Evolutionary conservation across 2,888 invertebrate species (phyloP), one percentile per base, ranked within the genome.

Genomic region (Ormyrus rosae): DNA sequence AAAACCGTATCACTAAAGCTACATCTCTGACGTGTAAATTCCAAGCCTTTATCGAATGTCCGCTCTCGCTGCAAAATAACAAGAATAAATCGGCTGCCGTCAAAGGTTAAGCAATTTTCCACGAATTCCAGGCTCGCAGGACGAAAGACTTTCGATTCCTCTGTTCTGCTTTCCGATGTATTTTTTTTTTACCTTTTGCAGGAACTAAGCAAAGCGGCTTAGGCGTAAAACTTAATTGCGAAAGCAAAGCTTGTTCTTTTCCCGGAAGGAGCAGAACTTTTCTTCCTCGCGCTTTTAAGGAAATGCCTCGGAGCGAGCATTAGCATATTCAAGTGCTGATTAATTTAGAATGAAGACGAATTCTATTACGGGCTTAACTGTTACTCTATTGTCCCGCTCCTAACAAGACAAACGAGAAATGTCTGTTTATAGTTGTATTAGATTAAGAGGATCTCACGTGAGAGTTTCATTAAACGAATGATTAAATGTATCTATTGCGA

Each of bases 301-400:
- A 77, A 73, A 78, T 71, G 68, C 70, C n/a, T 53, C 10, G 10
- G 34, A 53, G 60, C 65, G 13, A 46, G 53, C 48, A 81, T 81
- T 81, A 81, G 81, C 81, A 81, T 78, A 81, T 67, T 81, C 71
- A 71, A 78, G 74, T 63, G 74, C 71, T 71, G 71, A 78, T 78
- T 81, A 74, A 81, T 78, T 78, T 75, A 46, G 55, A 56, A 13
- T 34, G 19, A 48, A 61, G 53, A 71, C 70, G 74, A 78, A 74
- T 78, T 75, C 64, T 78, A 68, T 81, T 74, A 73, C 53, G 73
- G 81, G 70, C 53, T 81, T 75, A 73, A 74, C 69, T 61, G 34
- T 64, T 73, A 55, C 55, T 53, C 51, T 51, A 53, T 63, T 46
- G 45, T 45, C 13, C 13, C 19, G 11, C 50, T 53, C 46, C 34